Evolutionary conservation across 2,113 vertebrate species (phyloP), one percentile per base, ranked within the genome.

Genomic region (Entosphenus tridentatus): DNA sequence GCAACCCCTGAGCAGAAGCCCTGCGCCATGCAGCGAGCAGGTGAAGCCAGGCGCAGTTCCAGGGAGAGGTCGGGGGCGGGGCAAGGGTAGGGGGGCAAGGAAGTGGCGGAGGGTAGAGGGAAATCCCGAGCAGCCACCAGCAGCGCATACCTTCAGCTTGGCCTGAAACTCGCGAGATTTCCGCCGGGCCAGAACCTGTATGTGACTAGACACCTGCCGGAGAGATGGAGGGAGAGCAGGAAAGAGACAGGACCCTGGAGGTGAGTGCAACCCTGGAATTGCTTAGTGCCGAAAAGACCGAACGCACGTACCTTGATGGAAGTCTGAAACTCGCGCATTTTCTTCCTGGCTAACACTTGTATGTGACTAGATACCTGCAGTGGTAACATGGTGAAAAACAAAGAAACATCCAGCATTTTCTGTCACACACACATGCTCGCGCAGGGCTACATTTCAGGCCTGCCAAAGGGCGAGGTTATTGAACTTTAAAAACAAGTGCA

Each of bases 121-220:
- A 71, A 57, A 57, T 57, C 55, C 17, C 10, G 68, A 65, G 62
- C 62, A 11, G n/a, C 62, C 62, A 65, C 62, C 62, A 87, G 85
- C 95, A 96, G 90, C 90, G 91, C 92, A 98, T 98, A 98, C 93
- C 93, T 98, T 98, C 84, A 98, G 92, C 90, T 98, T 98, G 90
- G 93, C 95, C 92, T 98, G 92, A 96, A 98, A 97, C 90, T 98
- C 93, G 89, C 93, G 92, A 92, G 92, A 96, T 98, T 96, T 98
- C 87, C 93, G 93, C 93, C 90, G 89, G 89, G 93, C 93, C 93
- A 98, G 90, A 95, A 98, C 93, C 92, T 96, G 93, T 90, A 98
- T 95, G 87, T 98, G 93, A 95, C 90, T 96, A 98, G 92, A 98
- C 87, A 98, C 92, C 92, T 98, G 88, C 85, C 86, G 87, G 84